These are phyloP conservation scores for Tinea pellionella DNA, from an alignment of 2,888 invertebrate genomes.

Conservation along the genomic window DNA sequence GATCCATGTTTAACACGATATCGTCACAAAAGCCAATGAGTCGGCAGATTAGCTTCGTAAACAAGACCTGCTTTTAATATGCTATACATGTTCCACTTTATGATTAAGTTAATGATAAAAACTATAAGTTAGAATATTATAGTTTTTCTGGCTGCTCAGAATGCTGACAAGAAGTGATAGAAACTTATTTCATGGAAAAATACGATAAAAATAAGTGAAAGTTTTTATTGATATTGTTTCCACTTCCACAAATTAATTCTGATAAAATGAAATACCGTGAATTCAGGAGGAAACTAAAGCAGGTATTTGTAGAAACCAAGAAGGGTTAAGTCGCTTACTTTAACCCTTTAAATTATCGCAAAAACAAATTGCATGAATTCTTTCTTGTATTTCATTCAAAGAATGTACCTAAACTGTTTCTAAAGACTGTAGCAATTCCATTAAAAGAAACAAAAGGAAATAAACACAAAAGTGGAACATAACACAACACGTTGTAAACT, in stretches of 20 bases:
- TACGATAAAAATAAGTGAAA: neutral
- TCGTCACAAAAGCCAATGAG: conserved; percentile 8
- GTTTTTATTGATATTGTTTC: neutral
- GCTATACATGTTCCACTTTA: neutral
- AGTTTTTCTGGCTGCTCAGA: neutral
- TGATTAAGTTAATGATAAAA: no score
- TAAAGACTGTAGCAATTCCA: neutral
- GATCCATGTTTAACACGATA: conserved; percentile 2
- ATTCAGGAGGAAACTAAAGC: neutral
- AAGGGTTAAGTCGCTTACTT: neutral
- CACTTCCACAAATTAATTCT: neutral
- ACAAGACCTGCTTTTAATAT: neutral
- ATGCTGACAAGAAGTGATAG: neutral
- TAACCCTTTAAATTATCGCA: neutral
- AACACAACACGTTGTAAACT: neutral
- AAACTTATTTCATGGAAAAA: neutral
- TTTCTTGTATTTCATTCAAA: neutral
- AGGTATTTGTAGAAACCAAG: neutral
- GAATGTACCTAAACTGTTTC: neutral
- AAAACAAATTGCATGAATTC: neutral
- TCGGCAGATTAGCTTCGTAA: conserved; percentile 10
- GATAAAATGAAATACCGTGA: neutral
- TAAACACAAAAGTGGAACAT: neutral
- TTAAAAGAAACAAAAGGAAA: conserved; percentile 6
- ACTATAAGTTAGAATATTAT: neutral